These are phyloP conservation scores for Neelides folsomi DNA, from an alignment of 2,888 invertebrate species.

Conservation along the genomic window DNA sequence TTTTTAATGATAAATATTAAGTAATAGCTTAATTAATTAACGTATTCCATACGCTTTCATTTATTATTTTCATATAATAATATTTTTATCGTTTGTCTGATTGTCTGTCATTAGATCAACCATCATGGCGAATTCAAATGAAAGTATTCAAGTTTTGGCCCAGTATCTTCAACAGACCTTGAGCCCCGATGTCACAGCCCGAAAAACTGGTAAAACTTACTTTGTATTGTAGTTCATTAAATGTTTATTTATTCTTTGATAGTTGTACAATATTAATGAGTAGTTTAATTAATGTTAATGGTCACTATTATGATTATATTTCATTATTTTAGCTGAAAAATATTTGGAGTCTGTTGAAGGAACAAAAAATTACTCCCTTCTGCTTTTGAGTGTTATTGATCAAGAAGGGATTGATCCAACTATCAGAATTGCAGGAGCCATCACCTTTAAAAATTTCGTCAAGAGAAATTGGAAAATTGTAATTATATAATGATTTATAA, in stretches of 20 bases:
- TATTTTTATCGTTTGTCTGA: no score
- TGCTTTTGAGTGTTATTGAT: constrained; percentile 72
- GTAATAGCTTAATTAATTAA: no score
- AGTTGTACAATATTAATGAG: no score
- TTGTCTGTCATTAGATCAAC: neutral
- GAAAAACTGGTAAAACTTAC: constrained; percentile 62
- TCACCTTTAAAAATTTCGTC: constrained; percentile 92
- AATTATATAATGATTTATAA: constrained; percentile 37
- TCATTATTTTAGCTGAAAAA: constrained; percentile 67
- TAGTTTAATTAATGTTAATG: no score
- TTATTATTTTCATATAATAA: no score
- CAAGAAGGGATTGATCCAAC: constrained; percentile 65
- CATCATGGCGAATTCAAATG: constrained; percentile 75
- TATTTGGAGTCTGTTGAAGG: constrained; percentile 78
- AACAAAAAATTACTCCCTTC: constrained; percentile 77
- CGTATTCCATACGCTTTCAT: no score
- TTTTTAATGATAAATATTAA: no score
- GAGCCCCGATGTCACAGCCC: constrained; percentile 62
- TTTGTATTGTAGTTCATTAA: neutral
- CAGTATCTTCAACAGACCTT: constrained; percentile 78
- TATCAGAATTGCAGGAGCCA: constrained; percentile 75
- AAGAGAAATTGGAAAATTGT: constrained; percentile 89
- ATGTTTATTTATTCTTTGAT: neutral
- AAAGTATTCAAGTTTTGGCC: constrained; percentile 65
- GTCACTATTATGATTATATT: no score